phyloP scores from a whole-genome alignment of 92 coral and sea anemone species.

The Parazoanthus darwini region DNA sequence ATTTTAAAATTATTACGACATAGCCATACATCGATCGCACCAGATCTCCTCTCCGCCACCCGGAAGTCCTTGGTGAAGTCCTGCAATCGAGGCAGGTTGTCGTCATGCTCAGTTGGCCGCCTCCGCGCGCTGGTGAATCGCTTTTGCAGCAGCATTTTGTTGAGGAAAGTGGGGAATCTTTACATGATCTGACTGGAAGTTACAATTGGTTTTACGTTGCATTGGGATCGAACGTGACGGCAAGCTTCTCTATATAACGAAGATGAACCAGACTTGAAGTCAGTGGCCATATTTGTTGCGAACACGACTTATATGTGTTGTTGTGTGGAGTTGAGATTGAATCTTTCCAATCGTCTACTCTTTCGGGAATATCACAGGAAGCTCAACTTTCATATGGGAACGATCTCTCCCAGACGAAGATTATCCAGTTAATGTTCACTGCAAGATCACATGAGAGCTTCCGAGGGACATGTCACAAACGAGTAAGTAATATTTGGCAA shows the following conservation, averaged over 20 bases:
- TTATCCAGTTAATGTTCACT: constrained; percentile 20
- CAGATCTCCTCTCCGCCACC: constrained; percentile 13
- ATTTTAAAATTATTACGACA: no score
- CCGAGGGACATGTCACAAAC: constrained; percentile 25
- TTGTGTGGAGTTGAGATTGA: constrained; percentile 17
- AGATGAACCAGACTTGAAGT: constrained; percentile 7
- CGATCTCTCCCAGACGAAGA: constrained; percentile 29
- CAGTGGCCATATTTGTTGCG: constrained; percentile 23
- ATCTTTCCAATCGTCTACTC: not conserved
- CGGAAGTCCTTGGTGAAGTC: constrained; percentile 31
- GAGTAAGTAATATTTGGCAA: constrained; percentile 11
- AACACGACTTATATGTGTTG: constrained; percentile 13
- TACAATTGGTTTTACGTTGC: not conserved
- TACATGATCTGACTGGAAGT: constrained; percentile 22
- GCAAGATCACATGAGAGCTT: constrained; percentile 32
- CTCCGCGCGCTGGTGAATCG: constrained; percentile 19
- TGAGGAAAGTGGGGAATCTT: constrained; percentile 10
- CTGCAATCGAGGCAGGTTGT: constrained; percentile 35
- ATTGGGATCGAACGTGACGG: not conserved
- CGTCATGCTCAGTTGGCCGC: constrained; percentile 36
- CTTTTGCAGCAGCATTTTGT: constrained; percentile 35
- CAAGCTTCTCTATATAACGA: not conserved
- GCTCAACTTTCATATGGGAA: constrained; percentile 18
- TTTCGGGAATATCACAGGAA: constrained; percentile 24
- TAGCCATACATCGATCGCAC: not conserved